Base-by-base conservation (phyloP, 2,888 invertebrate species). In the Timema podura region DNA sequence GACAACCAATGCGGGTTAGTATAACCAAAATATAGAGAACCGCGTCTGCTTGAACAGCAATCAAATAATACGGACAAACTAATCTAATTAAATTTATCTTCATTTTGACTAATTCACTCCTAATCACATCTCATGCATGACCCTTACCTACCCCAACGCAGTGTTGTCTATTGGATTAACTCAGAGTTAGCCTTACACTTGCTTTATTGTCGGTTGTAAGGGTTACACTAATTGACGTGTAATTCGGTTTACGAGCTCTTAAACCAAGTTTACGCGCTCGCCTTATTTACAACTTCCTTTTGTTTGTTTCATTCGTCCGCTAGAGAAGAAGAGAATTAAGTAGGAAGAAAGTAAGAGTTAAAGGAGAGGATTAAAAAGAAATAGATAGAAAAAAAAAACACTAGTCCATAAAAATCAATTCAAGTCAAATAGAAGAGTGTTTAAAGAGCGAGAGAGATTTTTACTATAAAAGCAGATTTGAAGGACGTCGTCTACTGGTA, bases 141-240 rank as follows among this genome's bases (percentile, higher is more conserved):
- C 30, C 30, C 61, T 61, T 11, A 61, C 61, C 61, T 61, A 44
- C 61, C 61, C 61, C 61, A 44, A 44, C 61, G 7, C 6, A 61
- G 10, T 45, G 44, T 45, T 45, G 44, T 9, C 61, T 45, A 30
- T 30, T 45, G 44, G 44, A 10, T 61, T 61, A 61, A 61, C 45
- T 61, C 61, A 61, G 61, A 61, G 61, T 61, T 61, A 61, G 30
- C 30, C 30, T 30, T 30, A 61, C 61, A 61, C 61, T 61, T 61
- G 61, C 61, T 61, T 61, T 61, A 61, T 61, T 44, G 61, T 61
- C 61, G 61, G 61, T 45, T 45, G 61, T 10, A 30, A 61, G 44
- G 61, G 61, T 61, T 61, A 45, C 61, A 45, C 61, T 61, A 61
- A 61, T 61, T 61, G 61, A 61, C 61, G 61, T 44, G 61, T 61